Percentiles rank a stretch among this genome's conserved stretches.
Evolutionary conservation across 2,888 invertebrate species (phyloP).

Genomic region (Colletes collaris): DNA sequence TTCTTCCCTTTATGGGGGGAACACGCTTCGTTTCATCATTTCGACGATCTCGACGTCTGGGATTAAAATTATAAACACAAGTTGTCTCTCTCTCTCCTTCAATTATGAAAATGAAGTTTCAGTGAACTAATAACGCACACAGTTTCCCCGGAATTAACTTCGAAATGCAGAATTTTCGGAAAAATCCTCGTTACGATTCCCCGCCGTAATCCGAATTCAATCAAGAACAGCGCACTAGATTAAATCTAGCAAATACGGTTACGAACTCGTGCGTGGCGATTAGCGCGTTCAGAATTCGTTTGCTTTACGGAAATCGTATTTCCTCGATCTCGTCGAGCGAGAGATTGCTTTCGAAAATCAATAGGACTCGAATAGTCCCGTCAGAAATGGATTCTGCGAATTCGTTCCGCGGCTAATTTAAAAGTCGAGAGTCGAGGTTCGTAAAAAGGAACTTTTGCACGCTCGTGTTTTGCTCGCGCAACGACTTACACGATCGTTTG

Average conservation of each 20-base stretch:
- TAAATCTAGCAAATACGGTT: constrained; percentile 48
- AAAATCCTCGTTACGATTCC: not conserved
- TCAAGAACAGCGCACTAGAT: constrained; percentile 41
- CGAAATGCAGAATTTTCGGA: constrained; percentile 14
- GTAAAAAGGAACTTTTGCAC: not conserved
- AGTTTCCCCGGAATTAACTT: not conserved
- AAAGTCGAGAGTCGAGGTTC: too few relatives aligned
- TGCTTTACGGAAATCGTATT: constrained; percentile 48
- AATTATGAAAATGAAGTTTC: too few relatives aligned
- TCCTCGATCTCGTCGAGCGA: constrained; percentile 19
- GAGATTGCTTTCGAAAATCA: constrained; percentile 33
- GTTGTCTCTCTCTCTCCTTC: too few relatives aligned
- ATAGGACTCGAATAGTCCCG: constrained; percentile 1
- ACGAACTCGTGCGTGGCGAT: constrained; percentile 32
- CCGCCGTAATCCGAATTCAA: constrained; percentile 22
- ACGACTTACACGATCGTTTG: not conserved
- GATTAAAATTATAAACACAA: constrained; percentile 5
- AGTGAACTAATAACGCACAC: not conserved
- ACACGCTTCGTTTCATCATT: constrained; percentile 44
- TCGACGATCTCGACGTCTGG: constrained; percentile 33
- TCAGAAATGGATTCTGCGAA: constrained; percentile 3
- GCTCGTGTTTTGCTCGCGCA: not conserved
- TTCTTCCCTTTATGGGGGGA: constrained; percentile 41
- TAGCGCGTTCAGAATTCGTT: constrained; percentile 39
- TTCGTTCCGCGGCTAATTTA: not conserved